phyloP scores from a whole-genome alignment of 2,113 vertebrate genomes.

The Campylomormyrus numenius region DNA sequence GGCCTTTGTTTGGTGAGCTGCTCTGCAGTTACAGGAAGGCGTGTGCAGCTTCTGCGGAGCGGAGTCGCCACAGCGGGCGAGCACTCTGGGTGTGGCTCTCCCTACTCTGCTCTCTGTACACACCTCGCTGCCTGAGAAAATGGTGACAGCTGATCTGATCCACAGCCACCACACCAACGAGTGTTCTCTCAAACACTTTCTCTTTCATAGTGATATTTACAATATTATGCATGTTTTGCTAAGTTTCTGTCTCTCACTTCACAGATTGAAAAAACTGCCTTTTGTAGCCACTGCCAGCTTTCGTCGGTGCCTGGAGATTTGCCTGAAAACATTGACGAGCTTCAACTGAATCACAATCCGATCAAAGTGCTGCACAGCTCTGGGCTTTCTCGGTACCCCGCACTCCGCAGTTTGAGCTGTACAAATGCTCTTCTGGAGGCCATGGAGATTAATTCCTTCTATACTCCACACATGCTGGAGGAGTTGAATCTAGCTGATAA shows the following conservation, averaged over 20 bases:
- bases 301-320: conserved; percentile 60
- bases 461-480: conserved; percentile 49
- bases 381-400: conserved; percentile 61
- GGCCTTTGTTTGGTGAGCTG: neutral
- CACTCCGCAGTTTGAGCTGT: conserved; percentile 69
- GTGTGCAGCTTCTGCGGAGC: neutral
- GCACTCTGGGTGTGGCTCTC: neutral
- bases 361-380: conserved; percentile 62
- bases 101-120: neutral
- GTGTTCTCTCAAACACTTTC: neutral
- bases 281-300: conserved; percentile 62
- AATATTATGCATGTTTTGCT: neutral
- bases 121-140: neutral
- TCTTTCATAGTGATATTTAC: neutral
- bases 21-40: neutral
- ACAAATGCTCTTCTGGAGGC: conserved; percentile 60
- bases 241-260: conserved; percentile 23
- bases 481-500: conserved; percentile 74
- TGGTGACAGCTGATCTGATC: neutral
- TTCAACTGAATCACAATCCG: conserved; percentile 75
- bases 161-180: neutral
- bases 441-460: conserved; percentile 58
- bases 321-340: conserved; percentile 47
- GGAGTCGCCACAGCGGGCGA: neutral
- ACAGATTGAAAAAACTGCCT: conserved; percentile 59